Base-by-base conservation (phyloP, 1,140 invertebrate species). In the Ceratina australensis region DNA sequence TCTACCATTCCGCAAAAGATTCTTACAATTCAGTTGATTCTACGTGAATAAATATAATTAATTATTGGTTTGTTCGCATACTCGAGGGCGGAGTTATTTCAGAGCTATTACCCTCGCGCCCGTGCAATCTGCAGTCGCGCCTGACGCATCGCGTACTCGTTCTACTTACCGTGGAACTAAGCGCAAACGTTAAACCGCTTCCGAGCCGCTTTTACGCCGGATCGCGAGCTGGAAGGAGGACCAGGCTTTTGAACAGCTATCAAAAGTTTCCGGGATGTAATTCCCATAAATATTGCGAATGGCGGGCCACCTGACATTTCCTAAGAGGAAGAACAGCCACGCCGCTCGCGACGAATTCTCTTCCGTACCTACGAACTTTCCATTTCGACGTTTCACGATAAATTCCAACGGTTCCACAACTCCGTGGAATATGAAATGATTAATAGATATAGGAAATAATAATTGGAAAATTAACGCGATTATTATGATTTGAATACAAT, bases 91-190 rank as follows among this genome's bases (percentile, higher is more conserved):
- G 13, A 49, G 49, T 54, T 68, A n/a, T 26, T 20, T 54, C 13
- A 16, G 33, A 42, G 18, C 18, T 28, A 67, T 52, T 52, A 52
- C 65, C 8, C 42, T 28, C 12, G 24, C 49, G 56, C 59, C 59
- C 3, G 60, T 20, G 61, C 1, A 4, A 84, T 59, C 71, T 57
- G 77, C 80, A 86, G 82, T 82, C 80, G 72, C 59, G 86, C 73
- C 86, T 87, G 83, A 86, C 81, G 60, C 66, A 59, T 66, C 50
- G 57, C 80, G 64, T 47, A 77, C 60, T 75, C 63, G 66, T 75
- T 67, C 83, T 82, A 87, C 86, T 87, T 80, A 66, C 63, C n/a
- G 52, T 33, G 60, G 13, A 81, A 81, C 79, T 71, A 49, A 52
- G 22, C 60, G 47, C 57, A 47, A 64, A 33, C 54, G 33, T 69